Percentiles rank a stretch among this genome's conserved stretches.
Evolutionary conservation across 30 jellyfish, hydroid and myxozoan genomes (phyloP).

Genomic region (Turritopsis rubra): DNA sequence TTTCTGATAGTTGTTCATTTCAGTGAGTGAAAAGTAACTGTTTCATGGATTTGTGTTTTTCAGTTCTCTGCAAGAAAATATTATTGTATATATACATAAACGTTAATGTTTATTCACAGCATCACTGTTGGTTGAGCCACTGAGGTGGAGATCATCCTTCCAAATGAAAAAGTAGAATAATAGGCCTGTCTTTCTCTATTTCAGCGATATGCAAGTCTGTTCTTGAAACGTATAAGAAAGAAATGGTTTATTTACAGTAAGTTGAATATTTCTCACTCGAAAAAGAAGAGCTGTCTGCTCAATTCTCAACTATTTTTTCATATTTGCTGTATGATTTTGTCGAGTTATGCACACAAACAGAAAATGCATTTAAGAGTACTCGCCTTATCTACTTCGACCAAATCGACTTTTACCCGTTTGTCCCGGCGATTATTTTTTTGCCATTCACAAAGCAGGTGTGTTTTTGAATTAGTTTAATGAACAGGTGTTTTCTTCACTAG

Average conservation of each 20-base stretch:
- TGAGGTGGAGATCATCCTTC: no score
- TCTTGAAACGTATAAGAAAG: constrained; percentile 61
- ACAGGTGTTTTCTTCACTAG: background rate
- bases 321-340: background rate
- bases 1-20: no score
- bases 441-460: background rate
- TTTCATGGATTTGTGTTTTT: no score
- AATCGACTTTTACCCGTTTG: background rate
- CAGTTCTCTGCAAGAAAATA: no score
- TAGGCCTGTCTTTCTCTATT: background rate
- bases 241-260: constrained; percentile 57
- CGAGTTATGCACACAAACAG: background rate
- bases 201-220: constrained; percentile 69
- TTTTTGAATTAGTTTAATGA: background rate
- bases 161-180: no score
- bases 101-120: no score
- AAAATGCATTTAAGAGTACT: no score
- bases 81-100: no score
- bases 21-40: no score
- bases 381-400: no score
- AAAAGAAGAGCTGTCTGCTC: no score
- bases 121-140: no score
- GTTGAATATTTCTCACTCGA: background rate
- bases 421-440: background rate
- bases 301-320: background rate